Percentiles rank a stretch among this genome's conserved stretches.
phyloP scores from a whole-genome alignment of 1,140 invertebrate species.

The Drosophila takahashii region DNA sequence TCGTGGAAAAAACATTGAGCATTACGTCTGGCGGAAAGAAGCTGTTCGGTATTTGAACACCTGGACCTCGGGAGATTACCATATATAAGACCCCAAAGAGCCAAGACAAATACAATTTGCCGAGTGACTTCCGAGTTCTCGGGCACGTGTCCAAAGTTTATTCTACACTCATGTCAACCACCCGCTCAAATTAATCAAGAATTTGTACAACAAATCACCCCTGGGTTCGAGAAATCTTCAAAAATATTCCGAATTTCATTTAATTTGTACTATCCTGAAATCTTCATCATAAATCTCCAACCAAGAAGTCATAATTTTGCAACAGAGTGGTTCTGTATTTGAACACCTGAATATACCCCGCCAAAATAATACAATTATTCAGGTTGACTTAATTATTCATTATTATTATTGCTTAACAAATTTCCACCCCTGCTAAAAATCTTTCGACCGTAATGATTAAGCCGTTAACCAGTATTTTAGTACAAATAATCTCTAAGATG shows the following conservation, averaged over 20 bases:
- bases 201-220: background rate
- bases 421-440: slow-evolving; percentile 20
- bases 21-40: slow-evolving; percentile 16
- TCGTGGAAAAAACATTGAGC: background rate
- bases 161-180: slow-evolving; percentile 9
- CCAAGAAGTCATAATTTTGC: background rate
- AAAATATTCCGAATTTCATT: background rate
- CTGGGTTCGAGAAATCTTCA: background rate
- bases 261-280: no score
- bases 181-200: slow-evolving; percentile 18
- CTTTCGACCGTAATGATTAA: slow-evolving; percentile 17
- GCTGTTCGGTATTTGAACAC: slow-evolving; percentile 32
- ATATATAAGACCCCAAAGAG: slow-evolving; percentile 14
- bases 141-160: slow-evolving; percentile 31
- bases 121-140: slow-evolving; percentile 23
- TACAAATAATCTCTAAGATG: slow-evolving; percentile 11
- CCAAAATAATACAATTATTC: slow-evolving; percentile 27
- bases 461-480: slow-evolving; percentile 17
- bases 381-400: slow-evolving; percentile 31
- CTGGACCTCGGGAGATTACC: slow-evolving; percentile 29
- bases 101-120: slow-evolving; percentile 22
- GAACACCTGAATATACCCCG: background rate
- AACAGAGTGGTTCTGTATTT: background rate
- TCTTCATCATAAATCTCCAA: no score
- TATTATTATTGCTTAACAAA: slow-evolving; percentile 16